Percentiles rank a stretch among this genome's conserved stretches.
These are phyloP conservation scores for Triplophysa rosa DNA, from an alignment of 2,113 vertebrate genomes.

Conservation along the genomic window DNA sequence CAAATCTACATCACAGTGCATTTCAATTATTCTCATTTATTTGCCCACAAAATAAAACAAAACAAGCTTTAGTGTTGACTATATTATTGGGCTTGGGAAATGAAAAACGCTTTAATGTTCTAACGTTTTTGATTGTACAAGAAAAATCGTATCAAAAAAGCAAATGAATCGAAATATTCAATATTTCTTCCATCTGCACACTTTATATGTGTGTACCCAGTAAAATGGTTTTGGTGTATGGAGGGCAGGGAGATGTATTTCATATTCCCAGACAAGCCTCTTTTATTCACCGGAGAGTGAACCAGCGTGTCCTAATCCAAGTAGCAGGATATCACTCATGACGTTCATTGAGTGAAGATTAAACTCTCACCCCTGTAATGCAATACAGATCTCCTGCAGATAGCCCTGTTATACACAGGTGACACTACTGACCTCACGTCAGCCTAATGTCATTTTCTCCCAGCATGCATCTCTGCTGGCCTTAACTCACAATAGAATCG, in stretches of 20 bases:
- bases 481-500: background rate
- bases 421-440: background rate
- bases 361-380: constrained; percentile 21
- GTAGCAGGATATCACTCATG: background rate
- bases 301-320: constrained; percentile 27
- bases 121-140: too few species aligned
- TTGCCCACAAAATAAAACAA: constrained; percentile 21
- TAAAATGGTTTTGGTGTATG: too few species aligned
- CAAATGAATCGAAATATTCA: background rate
- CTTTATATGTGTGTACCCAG: background rate
- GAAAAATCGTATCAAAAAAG: background rate
- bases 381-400: constrained; percentile 1
- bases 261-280: background rate
- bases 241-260: background rate
- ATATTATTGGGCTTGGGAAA: constrained; percentile 7
- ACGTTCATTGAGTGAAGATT: constrained; percentile 1
- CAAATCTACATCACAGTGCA: background rate
- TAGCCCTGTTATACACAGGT: constrained; percentile 1
- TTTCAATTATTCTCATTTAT: constrained; percentile 3
- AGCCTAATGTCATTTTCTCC: background rate
- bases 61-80: background rate
- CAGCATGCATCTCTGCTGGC: constrained; percentile 13
- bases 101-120: background rate
- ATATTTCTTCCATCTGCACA: too few species aligned
- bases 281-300: background rate